A percentile compares a stretch with the other conserved stretches of the same genome.
Conservation (phyloP, 2,888 invertebrate genomes). For the Acanthacorydalis orientalis region DNA sequence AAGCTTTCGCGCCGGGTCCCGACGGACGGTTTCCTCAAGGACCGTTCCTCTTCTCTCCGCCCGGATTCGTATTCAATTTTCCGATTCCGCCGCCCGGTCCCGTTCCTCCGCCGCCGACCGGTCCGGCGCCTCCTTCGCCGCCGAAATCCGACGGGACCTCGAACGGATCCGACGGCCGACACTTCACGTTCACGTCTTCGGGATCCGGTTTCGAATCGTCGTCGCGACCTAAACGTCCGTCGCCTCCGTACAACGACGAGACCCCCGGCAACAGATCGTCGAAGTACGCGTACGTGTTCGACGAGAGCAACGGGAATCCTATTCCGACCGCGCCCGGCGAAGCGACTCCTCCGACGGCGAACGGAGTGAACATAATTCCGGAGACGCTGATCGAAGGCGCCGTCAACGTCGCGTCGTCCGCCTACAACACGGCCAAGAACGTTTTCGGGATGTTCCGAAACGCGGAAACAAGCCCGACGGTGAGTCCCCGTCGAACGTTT, state of each 20-base stretch:
- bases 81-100: constrained; percentile 6
- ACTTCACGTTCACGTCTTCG: constrained; percentile 23
- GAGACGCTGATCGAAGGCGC: constrained; percentile 26
- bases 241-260: constrained; percentile 7
- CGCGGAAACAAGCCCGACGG: constrained; percentile 10
- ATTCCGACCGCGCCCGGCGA: not conserved
- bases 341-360: not conserved
- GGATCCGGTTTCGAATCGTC: constrained; percentile 21
- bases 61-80: constrained; percentile 6
- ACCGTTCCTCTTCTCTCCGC: constrained; percentile 6
- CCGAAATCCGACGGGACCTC: not conserved
- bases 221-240: too few species aligned
- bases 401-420: constrained; percentile 26
- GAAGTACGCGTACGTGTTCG: constrained; percentile 3
- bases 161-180: constrained; percentile 8
- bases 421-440: constrained; percentile 25
- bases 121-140: too few species aligned
- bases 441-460: constrained; percentile 26
- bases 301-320: constrained; percentile 1
- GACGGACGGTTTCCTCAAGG: constrained; percentile 3
- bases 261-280: constrained; percentile 1
- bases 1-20: not conserved
- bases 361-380: constrained; percentile 20
- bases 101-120: not conserved
- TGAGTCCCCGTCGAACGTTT: not conserved